Evolutionary conservation across 2,888 invertebrate species (phyloP), one percentile per base, ranked within the genome.

Genomic region (Sphaeridia pumilis): DNA sequence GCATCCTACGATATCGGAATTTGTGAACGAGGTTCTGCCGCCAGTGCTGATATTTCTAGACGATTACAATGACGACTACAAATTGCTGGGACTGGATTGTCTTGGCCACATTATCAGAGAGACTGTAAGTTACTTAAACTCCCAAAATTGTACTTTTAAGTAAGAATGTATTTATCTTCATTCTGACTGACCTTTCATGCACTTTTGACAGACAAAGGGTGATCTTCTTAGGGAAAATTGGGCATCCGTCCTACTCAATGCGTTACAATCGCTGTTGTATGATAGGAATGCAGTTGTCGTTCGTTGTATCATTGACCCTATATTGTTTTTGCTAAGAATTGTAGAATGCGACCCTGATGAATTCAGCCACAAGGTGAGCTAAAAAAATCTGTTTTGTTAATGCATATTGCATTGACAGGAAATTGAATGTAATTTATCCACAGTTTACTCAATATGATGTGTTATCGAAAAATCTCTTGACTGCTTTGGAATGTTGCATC

Each of bases 31-130:
- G 28, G 65, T 75, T 25, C 65, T 76, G 34, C 74, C 76, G 27
- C 72, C 74, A 14, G 67, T 74, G 38, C 66, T 77, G 36, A 69
- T 75, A 24, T 70, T 77, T 48, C 66, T 72, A 0, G 77, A 77
- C 62, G 76, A 76, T 66, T 74, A 71, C 66, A 67, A 71, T 28
- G 64, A 69, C 22, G 69, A 72, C 14, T 73, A 75, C 65, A 70
- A 71, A 65, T 56, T 72, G 2, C 45, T 69, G 4, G 77, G 76
- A 27, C 61, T 76, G 25, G 65, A 71, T 55, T 74, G 74, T 60
- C 64, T 76, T 26, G 61, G 69, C 38, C 68, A 72, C 58, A 73
- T 76, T 52, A 66, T 76, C 25, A 63, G 69, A 21, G 74, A 75
- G 61, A 68, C 67, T 64, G 73, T 73, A 66, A 59, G 66, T 63